Evolutionary conservation across 2,797 vertebrate genomes (phyloP).

Genomic region (Mormyrus hasselquistii): DNA sequence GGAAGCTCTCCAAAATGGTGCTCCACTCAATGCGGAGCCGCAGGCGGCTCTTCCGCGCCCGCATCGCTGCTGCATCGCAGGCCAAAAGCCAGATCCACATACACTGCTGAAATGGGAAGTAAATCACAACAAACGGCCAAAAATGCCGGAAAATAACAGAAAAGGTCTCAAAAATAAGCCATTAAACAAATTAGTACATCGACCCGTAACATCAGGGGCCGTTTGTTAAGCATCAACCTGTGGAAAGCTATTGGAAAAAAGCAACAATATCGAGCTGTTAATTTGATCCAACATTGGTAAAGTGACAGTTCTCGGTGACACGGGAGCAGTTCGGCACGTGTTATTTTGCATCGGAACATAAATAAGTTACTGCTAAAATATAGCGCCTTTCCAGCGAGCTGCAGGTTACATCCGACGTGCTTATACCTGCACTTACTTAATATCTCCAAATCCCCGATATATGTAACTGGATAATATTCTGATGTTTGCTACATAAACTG

Average conservation of each 20-base stretch:
- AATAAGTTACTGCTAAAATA: background rate
- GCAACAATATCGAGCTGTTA: background rate
- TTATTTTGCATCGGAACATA: background rate
- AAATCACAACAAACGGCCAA: background rate
- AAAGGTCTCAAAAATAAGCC: background rate
- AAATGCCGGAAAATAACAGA: background rate
- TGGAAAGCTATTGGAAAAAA: background rate
- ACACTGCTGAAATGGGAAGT: background rate
- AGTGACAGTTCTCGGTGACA: background rate
- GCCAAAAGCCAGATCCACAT: background rate
- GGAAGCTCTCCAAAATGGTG: background rate
- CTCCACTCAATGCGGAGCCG: background rate
- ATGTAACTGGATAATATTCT: background rate
- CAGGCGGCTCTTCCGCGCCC: background rate
- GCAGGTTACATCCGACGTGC: background rate
- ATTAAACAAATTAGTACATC: background rate
- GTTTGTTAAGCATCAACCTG: background rate
- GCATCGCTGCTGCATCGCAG: background rate
- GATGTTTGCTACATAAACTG: background rate
- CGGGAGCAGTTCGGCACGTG: background rate
- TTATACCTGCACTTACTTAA: background rate
- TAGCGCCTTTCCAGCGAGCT: background rate
- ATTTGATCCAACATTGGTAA: background rate
- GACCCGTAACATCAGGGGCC: background rate
- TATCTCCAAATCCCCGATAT: background rate